Percentiles rank a stretch among this genome's conserved stretches.
These are phyloP conservation scores for Phataginus tricuspis DNA, from an alignment of 2,797 vertebrate species.

Conservation along the genomic window DNA sequence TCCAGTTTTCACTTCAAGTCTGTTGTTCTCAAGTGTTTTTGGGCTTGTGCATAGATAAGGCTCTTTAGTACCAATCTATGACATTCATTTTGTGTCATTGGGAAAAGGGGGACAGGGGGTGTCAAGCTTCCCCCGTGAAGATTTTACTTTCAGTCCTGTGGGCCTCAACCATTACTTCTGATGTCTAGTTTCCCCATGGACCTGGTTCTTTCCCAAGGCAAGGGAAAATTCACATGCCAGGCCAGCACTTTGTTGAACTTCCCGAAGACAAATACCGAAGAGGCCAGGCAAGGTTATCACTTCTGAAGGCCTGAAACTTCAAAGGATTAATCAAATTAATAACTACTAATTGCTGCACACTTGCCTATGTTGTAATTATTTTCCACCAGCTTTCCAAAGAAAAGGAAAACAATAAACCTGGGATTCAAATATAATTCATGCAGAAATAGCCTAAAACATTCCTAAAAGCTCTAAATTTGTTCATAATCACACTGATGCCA, in stretches of 20 bases:
- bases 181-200: not conserved
- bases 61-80: not conserved
- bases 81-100: not conserved
- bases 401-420: not conserved
- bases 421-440: conserved; percentile 56
- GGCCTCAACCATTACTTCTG: not conserved
- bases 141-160: not conserved
- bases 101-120: not conserved
- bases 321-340: conserved; percentile 49
- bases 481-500: conserved; percentile 42
- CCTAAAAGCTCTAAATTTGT: conserved; percentile 47
- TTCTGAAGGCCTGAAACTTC: conserved; percentile 18
- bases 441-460: conserved; percentile 63
- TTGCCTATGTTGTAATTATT: conserved; percentile 6
- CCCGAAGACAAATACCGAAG: not conserved
- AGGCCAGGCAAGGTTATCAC: not conserved
- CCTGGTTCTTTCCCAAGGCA: conserved; percentile 2
- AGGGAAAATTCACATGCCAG: conserved; percentile 7
- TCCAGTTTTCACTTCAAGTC: not conserved
- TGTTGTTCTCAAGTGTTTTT: not conserved
- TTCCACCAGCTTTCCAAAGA: not conserved
- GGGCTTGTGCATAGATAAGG: not conserved
- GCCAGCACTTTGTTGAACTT: not conserved
- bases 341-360: conserved; percentile 1
- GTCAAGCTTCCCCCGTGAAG: not conserved